A percentile compares a stretch with the other conserved stretches of the same genome.
phyloP scores from a whole-genome alignment of 2,113 vertebrate genomes.

The Chlorocebus sabaeus region DNA sequence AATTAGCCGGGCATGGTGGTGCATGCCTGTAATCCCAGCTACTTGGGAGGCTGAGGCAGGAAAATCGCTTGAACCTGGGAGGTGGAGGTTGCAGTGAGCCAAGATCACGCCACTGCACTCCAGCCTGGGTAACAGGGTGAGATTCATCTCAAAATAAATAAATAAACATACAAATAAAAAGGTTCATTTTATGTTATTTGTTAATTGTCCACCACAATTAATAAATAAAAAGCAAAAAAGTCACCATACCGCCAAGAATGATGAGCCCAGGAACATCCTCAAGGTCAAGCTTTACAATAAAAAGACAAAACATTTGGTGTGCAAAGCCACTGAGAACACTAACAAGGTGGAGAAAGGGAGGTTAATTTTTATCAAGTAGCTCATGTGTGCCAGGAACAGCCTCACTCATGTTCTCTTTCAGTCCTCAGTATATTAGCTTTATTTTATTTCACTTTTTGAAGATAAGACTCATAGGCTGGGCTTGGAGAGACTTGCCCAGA shows the following conservation, averaged over 20 bases:
- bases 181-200: neutral
- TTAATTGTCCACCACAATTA: neutral
- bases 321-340: neutral
- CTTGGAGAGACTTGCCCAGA: neutral
- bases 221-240: neutral
- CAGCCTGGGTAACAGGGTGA: too few relatives aligned
- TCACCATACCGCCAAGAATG: neutral
- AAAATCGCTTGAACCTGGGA: too few relatives aligned
- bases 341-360: neutral
- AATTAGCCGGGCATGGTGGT: too few relatives aligned
- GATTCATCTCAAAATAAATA: too few relatives aligned
- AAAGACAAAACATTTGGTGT: neutral
- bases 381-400: neutral
- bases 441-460: neutral
- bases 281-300: neutral
- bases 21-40: too few relatives aligned
- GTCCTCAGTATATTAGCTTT: neutral
- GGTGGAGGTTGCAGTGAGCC: too few relatives aligned
- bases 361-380: neutral
- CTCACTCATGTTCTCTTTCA: neutral
- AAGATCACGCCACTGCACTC: too few relatives aligned
- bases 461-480: neutral
- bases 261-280: neutral
- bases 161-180: too few relatives aligned
- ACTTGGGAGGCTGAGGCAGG: too few relatives aligned